phyloP scores from a whole-genome alignment of 2,113 vertebrate genomes.

The Crotalus horridus region DNA sequence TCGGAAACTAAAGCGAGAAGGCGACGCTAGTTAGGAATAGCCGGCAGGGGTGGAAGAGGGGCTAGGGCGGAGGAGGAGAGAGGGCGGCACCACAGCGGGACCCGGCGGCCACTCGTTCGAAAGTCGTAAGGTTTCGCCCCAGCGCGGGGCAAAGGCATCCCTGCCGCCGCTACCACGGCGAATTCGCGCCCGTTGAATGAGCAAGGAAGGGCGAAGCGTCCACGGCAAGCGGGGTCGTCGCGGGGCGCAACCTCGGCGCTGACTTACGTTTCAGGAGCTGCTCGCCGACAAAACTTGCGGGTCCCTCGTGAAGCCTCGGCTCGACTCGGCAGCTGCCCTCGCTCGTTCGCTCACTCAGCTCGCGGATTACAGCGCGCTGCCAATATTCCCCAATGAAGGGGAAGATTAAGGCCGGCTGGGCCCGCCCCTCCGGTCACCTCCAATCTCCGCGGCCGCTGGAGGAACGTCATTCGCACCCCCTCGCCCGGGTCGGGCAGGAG shows the following conservation, averaged over 20 bases:
- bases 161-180: neutral
- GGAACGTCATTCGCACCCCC: slow-evolving; percentile 2
- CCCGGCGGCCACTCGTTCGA: neutral
- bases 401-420: slow-evolving; percentile 53
- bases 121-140: neutral
- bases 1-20: neutral
- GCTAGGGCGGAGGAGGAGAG: neutral
- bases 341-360: neutral
- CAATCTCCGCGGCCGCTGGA: slow-evolving; percentile 39
- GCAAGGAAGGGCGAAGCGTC: neutral
- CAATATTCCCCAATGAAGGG: slow-evolving; percentile 54
- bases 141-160: neutral
- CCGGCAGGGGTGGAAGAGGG: neutral
- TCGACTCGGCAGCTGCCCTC: neutral
- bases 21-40: neutral
- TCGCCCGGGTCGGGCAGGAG: neutral
- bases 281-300: neutral
- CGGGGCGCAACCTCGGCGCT: neutral
- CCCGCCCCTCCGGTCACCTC: slow-evolving; percentile 47
- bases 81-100: no score
- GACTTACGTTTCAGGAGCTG: slow-evolving; percentile 28
- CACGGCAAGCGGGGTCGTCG: neutral
- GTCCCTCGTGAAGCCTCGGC: neutral
- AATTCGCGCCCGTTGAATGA: neutral
- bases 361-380: neutral